A percentile compares a stretch with the other conserved stretches of the same genome.
These are phyloP conservation scores for Prinia subflava DNA, from an alignment of 2,113 vertebrate species.

Conservation along the genomic window DNA sequence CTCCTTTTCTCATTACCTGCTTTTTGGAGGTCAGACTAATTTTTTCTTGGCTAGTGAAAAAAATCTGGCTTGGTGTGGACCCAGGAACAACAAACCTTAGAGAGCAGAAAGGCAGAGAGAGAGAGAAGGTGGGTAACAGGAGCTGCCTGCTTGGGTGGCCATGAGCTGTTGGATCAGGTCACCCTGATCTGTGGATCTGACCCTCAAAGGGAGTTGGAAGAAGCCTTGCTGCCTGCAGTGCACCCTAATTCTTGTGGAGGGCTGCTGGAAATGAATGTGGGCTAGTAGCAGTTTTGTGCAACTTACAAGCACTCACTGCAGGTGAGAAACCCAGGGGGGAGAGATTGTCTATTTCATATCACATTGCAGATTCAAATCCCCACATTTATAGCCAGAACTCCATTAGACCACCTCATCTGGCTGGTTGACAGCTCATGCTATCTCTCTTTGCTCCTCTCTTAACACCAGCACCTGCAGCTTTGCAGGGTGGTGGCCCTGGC, in stretches of 20 bases:
- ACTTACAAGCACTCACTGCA: background rate
- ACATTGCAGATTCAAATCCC: background rate
- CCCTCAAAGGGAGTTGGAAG: background rate
- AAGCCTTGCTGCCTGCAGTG: background rate
- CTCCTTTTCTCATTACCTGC: background rate
- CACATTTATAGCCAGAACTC: background rate
- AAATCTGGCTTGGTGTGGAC: background rate
- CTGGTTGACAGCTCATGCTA: background rate
- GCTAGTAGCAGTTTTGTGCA: background rate
- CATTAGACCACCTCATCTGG: background rate
- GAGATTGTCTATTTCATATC: background rate
- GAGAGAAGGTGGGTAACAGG: background rate
- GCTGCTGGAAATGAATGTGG: background rate
- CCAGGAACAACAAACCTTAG: background rate
- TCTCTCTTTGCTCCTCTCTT: background rate
- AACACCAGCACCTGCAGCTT: background rate
- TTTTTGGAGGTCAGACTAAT: background rate
- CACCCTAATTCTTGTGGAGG: background rate
- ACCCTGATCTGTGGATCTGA: background rate
- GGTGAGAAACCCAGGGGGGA: background rate
- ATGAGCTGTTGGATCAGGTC: background rate
- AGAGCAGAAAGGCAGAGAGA: background rate
- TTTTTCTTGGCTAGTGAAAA: background rate
- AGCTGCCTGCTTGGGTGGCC: background rate
- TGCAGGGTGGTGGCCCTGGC: background rate